These are phyloP conservation scores for Carapus acus DNA, from an alignment of 2,797 vertebrate genomes.

Conservation along the genomic window DNA sequence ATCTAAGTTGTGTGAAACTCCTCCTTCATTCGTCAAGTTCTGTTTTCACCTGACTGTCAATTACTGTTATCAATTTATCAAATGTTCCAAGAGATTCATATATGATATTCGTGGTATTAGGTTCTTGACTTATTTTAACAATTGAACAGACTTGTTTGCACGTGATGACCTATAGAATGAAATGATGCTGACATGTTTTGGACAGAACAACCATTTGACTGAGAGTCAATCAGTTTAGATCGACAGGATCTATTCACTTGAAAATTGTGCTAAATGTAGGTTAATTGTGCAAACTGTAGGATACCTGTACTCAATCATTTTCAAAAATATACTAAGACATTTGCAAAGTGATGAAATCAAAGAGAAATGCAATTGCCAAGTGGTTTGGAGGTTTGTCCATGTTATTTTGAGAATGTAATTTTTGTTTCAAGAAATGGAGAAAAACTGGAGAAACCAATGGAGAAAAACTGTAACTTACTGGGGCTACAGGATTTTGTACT, in stretches of 20 bases:
- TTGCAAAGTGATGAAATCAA: conserved; percentile 12
- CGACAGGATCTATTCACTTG: conserved; percentile 2
- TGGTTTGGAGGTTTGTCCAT: conserved; percentile 5
- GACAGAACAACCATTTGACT: conserved; percentile 13
- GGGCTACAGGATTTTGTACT: too few relatives aligned
- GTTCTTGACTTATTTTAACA: conserved; percentile 14
- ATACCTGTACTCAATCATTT: conserved; percentile 4
- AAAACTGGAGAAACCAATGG: too few relatives aligned
- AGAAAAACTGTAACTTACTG: too few relatives aligned
- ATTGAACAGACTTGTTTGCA: conserved; percentile 8
- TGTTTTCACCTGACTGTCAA: too few relatives aligned
- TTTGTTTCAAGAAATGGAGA: too few relatives aligned
- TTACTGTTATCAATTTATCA: too few relatives aligned
- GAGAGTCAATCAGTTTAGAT: conserved; percentile 17
- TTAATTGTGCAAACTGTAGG: neutral
- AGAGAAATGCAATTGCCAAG: conserved; percentile 11
- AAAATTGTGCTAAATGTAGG: conserved; percentile 9
- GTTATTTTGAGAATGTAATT: too few relatives aligned
- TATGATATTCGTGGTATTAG: neutral
- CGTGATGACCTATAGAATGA: conserved; percentile 13
- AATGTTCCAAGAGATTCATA: conserved; percentile 1
- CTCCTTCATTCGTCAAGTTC: neutral
- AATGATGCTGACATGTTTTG: conserved; percentile 19
- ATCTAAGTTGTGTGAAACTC: conserved; percentile 10
- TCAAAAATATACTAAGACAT: conserved; percentile 8